phyloP scores from a whole-genome alignment of 2,797 vertebrate species.

The Sciurus carolinensis region DNA sequence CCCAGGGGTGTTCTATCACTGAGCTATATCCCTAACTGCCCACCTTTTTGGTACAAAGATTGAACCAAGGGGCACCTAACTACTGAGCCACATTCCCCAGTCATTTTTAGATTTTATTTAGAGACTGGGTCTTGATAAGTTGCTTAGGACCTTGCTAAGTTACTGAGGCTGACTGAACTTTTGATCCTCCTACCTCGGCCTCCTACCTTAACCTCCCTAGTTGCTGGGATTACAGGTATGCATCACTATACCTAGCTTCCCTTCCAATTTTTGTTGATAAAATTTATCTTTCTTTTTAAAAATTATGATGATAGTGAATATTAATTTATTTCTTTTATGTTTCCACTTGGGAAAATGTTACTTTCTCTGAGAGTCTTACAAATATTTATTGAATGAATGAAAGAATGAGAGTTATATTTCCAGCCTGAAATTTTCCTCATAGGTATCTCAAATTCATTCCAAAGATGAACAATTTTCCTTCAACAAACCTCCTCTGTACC shows the following conservation, averaged over 20 bases:
- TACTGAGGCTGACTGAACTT: no score
- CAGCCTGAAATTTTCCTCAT: background rate
- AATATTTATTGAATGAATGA: constrained; percentile 37
- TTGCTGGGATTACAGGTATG: no score
- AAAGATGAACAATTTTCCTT: constrained; percentile 18
- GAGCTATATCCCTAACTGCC: no score
- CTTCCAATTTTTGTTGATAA: background rate
- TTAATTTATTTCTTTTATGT: constrained; percentile 26
- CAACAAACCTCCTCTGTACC: background rate
- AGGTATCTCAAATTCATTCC: constrained; percentile 27
- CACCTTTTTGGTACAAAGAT: no score
- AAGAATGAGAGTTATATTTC: constrained; percentile 30
- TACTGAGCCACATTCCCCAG: no score
- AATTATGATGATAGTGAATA: background rate
- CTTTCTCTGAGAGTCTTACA: constrained; percentile 25
- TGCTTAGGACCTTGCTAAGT: no score
- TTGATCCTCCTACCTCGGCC: no score
- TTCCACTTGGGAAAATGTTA: constrained; percentile 20
- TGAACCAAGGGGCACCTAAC: no score
- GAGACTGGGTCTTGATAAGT: no score
- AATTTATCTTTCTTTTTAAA: constrained; percentile 38
- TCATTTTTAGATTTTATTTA: no score
- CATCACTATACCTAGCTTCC: background rate
- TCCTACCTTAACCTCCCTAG: no score
- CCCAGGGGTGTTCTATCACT: no score